Evolutionary conservation across 2,797 vertebrate species (phyloP), one percentile per base, ranked within the genome.

Genomic region (Sparus aurata): DNA sequence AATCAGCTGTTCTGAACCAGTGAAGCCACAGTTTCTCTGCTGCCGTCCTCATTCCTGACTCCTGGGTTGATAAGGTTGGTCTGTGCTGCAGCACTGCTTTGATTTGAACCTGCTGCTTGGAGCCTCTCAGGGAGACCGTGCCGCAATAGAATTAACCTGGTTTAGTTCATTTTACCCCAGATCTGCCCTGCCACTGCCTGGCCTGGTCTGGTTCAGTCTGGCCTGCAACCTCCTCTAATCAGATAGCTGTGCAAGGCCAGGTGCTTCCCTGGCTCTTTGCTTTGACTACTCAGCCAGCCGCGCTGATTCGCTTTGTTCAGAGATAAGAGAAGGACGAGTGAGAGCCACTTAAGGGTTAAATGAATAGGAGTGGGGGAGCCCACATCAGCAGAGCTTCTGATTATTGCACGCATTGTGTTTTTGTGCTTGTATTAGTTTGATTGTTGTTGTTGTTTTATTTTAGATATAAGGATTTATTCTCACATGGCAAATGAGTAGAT

Each of bases 141-240:
- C 77, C 86, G 89, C 90, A 93, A 91, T 92, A 93, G 89, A 93
- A 92, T 90, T 91, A 94, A 87, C 86, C 91, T 93, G 90, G 76
- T 93, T 93, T 91, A 89, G 91, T 91, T 93, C 88, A 91, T 92
- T 94, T 90, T 68, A 65, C 86, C 83, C 81, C 91, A 89, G 84
- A 85, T 83, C 85, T 85, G 85, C 72, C 61, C 86, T 75, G 73
- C 78, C 70, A 58, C 70, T 67, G 85, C 49, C 73, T 87, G 84
- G 81, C 79, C 87, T 93, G 89, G 79, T 79, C 77, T 92, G 89
- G 82, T 87, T 88, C 74, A 89, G 76, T 64, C 87, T 93, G 91
- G 91, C 92, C 92, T 91, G 91, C 76, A 93, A 93, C 92, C 87
- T 93, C 87, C 53, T 78, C 84, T 95, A 95, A 95, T 95, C 94